A percentile compares a stretch with the other conserved stretches of the same genome.
These are phyloP conservation scores for Lobophora halterata DNA, from an alignment of 2,888 invertebrate genomes.

Conservation along the genomic window DNA sequence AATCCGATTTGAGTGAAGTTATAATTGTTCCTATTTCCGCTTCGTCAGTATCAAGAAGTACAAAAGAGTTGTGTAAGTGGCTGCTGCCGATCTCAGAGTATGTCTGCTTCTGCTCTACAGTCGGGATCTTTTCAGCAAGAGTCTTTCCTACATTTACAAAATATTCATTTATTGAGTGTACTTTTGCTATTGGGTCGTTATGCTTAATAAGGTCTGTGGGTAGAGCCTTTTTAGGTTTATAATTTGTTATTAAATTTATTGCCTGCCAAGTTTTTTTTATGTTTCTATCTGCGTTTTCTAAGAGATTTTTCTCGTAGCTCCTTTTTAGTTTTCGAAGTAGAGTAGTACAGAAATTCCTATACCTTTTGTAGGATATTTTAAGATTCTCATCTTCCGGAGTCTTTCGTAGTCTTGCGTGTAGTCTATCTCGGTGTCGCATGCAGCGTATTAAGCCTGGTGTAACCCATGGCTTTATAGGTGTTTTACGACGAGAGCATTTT, in stretches of 20 bases:
- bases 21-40: too few species aligned
- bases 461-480: constrained; percentile 6
- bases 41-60: too few species aligned
- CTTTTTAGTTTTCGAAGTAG: constrained; percentile 10
- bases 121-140: not conserved
- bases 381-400: constrained; percentile 1
- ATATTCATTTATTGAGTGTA: constrained; percentile 2
- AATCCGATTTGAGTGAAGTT: too few species aligned
- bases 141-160: constrained; percentile 1
- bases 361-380: constrained; percentile 7
- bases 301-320: constrained; percentile 8
- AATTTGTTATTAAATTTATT: constrained; percentile 8
- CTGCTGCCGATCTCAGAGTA: too few species aligned
- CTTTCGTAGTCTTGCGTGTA: constrained; percentile 3
- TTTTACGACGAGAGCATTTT: too few species aligned
- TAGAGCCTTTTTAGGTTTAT: not conserved
- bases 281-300: constrained; percentile 1
- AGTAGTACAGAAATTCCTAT: constrained; percentile 11
- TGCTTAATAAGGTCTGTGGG: not conserved
- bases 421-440: constrained; percentile 13
- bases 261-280: constrained; percentile 11
- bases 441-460: constrained; percentile 10
- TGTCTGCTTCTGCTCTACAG: too few species aligned
- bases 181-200: not conserved
- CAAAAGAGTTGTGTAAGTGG: too few species aligned